These are phyloP conservation scores for Araneus ventricosus DNA, from an alignment of 1,140 invertebrate species.

Conservation along the genomic window DNA sequence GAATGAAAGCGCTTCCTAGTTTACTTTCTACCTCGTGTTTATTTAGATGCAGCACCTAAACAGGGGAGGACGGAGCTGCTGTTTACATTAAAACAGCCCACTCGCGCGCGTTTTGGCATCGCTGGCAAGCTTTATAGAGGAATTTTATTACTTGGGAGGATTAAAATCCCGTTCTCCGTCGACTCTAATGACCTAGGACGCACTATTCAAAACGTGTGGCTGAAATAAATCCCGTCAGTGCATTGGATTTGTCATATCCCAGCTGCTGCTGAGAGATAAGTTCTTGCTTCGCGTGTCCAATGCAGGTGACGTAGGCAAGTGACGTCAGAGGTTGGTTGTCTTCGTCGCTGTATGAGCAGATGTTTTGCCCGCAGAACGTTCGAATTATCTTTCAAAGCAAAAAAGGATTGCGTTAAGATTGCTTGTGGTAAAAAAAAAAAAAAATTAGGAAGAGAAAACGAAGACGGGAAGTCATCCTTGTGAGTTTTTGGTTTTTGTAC, in stretches of 20 bases:
- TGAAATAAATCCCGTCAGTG: neutral
- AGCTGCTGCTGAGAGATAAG: neutral
- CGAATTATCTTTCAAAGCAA: neutral
- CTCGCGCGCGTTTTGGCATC: slow-evolving; percentile 25
- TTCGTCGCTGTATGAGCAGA: neutral
- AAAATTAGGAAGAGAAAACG: neutral
- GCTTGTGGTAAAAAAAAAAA: neutral
- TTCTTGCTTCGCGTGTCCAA: neutral
- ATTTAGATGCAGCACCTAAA: slow-evolving; percentile 13
- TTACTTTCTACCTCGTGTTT: slow-evolving; percentile 37
- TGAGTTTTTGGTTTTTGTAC: neutral
- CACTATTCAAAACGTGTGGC: neutral
- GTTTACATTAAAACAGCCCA: slow-evolving; percentile 10
- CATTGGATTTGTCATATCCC: neutral
- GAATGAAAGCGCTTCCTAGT: slow-evolving; percentile 12
- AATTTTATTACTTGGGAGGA: neutral
- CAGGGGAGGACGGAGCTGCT: neutral
- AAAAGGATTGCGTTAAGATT: neutral
- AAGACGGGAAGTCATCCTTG: neutral
- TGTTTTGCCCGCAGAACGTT: neutral
- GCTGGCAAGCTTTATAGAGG: neutral
- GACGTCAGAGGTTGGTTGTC: neutral
- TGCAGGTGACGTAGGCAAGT: neutral
- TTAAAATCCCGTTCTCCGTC: neutral
- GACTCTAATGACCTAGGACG: neutral